Base-by-base conservation (phyloP, 2,797 vertebrate species). In the Poecilia velifera region DNA sequence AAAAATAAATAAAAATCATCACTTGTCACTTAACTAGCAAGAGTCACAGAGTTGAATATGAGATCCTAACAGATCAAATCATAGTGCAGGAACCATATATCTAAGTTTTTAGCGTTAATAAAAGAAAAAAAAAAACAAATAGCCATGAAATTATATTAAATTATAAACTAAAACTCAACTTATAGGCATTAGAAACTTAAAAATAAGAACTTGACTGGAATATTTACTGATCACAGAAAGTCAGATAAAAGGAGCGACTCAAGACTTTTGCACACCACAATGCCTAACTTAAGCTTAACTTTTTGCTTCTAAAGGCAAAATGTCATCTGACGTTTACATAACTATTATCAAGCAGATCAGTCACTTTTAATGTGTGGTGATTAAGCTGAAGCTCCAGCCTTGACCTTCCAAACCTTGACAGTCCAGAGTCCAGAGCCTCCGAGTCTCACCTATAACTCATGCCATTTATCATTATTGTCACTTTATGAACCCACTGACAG, bases 391-490 rank as follows among this genome's bases (percentile, higher is more conserved):
- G 74, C 12, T 70, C 66, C 41, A 43, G 39, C 43, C 39, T 45
- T 45, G 43, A 72, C 43, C 68, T 72, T 72, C n/a, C 43, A 72
- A 45, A 72, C 43, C 43, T 46, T 16, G 25, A 72, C 43, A 46
- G n/a, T 43, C 45, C 25, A 28, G 68, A 28, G 68, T 72, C 68
- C 68, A 46, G 43, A 72, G 43, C 68, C 68, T 46, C 43, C 6
- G 13, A 36, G 43, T 76, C 62, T 76, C 53, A 73, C 47, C 77
- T 72, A 46, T 82, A 84, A 75, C 76, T 74, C 59, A 14, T 36
- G 72, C 80, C 88, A 86, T 86, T 85, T 74, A 79, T 88, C 82
- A 88, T 93, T 82, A 86, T 20, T 59, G 73, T 92, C 90, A 88
- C 41, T 18, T 74, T 73, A 39, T 72, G 55, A 87, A 72, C 28